Base-by-base conservation (phyloP, 2,888 invertebrate genomes). In the Anthophora plumipes region DNA sequence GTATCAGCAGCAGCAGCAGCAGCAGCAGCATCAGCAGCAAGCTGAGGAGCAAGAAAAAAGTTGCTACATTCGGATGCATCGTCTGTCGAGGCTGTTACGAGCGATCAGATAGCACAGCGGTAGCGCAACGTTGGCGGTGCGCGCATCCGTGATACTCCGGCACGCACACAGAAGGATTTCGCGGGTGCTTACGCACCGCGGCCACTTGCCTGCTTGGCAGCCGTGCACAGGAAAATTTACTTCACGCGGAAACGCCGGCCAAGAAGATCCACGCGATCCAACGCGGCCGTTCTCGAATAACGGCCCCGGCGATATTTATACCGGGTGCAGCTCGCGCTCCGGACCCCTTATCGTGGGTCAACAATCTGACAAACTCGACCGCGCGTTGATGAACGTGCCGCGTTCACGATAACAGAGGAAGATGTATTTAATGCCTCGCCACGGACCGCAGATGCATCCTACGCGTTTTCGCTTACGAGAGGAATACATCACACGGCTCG, bases 71-170 rank as follows among this genome's bases (percentile, higher is more conserved):
- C 80, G 74, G 79, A 90, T 88, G 85, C 72, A 77, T 77, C 80
- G 67, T 63, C 67, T 61, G 72, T 77, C 88, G 85, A 75, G 84
- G 79, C 85, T 88, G 89, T 91, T 91, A 88, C 86, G 88, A 88
- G 84, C 87, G 88, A 90, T 90, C 90, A 88, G 89, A 91, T 90
- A 90, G 76, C 84, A 64, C 82, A 57, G 70, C 72, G 68, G 70
- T 71, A 76, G 75, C 74, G 57, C 74, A 63, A 46, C 72, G 41
- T 14, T n/a, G 75, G 77, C 78, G 70, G 74, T 76, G 67, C 59
- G 68, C 67, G 78, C 74, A 80, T 68, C 55, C 70, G 79, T 74
- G 79, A 14, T 43, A 12, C 22, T 31, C 31, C 1, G 31, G 4
- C 31, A 31, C 31, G 4, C 31, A 31, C 31, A 31, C 31, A 31